Evolutionary conservation across 2,113 vertebrate genomes (phyloP).

Genomic region (Lagopus leucura): DNA sequence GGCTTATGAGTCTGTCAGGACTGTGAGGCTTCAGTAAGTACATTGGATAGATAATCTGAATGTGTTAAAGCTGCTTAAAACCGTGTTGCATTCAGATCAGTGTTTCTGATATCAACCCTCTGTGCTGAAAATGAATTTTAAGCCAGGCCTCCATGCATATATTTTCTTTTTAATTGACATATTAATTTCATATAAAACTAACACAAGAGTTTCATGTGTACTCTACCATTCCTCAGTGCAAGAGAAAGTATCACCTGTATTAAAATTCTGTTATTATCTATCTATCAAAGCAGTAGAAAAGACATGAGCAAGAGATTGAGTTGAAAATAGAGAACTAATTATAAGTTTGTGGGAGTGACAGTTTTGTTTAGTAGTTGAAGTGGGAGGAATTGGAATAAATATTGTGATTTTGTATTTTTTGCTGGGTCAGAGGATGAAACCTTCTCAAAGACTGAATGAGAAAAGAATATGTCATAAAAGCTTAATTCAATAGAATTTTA

Average conservation of each 20-base stretch:
- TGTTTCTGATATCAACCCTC: background rate
- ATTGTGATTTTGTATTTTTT: background rate
- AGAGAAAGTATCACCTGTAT: background rate
- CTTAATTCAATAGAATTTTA: background rate
- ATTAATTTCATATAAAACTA: background rate
- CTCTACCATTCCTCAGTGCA: background rate
- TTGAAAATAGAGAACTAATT: background rate
- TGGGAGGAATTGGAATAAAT: background rate
- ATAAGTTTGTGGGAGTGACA: background rate
- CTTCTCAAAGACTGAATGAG: background rate
- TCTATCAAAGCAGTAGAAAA: background rate
- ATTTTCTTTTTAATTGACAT: background rate
- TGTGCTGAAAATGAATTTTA: background rate
- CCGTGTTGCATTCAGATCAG: background rate
- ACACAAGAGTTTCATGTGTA: background rate
- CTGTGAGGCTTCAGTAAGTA: background rate
- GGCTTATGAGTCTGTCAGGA: background rate
- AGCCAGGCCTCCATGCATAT: background rate
- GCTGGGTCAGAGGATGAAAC: background rate
- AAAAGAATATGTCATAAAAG: background rate
- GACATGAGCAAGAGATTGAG: background rate
- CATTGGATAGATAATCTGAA: background rate
- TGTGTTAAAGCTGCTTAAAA: background rate
- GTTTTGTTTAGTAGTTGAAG: background rate
- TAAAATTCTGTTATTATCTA: background rate